A percentile compares a stretch with the other conserved stretches of the same genome.
Conservation (phyloP, 1,140 invertebrate species). For the Bombus superbus region DNA sequence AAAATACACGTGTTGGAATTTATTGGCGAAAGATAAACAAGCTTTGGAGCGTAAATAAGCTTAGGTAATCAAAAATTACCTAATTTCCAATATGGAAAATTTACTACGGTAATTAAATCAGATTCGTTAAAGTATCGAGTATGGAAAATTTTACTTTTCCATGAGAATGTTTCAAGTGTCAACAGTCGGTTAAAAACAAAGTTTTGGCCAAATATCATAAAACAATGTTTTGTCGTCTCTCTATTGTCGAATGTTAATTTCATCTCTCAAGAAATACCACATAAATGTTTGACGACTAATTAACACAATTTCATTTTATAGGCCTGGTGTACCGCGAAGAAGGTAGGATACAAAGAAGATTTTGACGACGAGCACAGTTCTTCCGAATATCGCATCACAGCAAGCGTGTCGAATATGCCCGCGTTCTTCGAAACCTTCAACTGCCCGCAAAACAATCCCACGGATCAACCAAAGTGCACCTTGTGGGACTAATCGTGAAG, state of each 20-base stretch:
- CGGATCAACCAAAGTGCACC: conserved; percentile 45
- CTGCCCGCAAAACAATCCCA: conserved; percentile 11
- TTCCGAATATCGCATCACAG: conserved; percentile 28
- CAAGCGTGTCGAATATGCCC: conserved; percentile 24
- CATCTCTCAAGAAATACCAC: neutral
- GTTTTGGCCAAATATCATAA: neutral
- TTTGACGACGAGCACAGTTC: conserved; percentile 40
- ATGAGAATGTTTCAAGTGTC: neutral
- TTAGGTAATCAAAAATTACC: too few relatives aligned
- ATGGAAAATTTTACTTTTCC: neutral
- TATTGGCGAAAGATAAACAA: too few relatives aligned
- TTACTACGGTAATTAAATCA: neutral
- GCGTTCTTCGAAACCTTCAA: conserved; percentile 30
- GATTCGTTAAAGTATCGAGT: neutral
- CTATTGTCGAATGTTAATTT: neutral
- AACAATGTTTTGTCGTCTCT: neutral
- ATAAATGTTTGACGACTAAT: neutral
- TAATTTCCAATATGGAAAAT: neutral
- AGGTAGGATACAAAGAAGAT: neutral
- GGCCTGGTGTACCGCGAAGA: conserved; percentile 32
- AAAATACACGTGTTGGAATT: too few relatives aligned
- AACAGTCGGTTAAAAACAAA: neutral
- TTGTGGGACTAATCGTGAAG: conserved; percentile 25
- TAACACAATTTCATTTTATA: conserved; percentile 18
- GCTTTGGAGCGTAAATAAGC: too few relatives aligned